These are phyloP conservation scores for Ifrita kowaldi DNA, from an alignment of 2,113 vertebrate genomes.

Conservation along the genomic window DNA sequence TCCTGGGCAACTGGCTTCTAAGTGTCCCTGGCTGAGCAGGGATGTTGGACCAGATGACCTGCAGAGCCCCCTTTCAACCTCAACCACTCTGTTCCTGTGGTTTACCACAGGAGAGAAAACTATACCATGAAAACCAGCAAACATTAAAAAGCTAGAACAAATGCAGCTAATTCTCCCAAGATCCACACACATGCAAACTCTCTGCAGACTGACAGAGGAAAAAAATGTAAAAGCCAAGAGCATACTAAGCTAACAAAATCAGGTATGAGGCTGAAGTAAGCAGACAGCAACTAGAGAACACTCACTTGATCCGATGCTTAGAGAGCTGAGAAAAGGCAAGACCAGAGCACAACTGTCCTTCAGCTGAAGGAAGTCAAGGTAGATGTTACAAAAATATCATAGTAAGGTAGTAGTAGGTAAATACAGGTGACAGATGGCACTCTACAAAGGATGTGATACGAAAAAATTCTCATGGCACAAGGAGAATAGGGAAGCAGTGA, in stretches of 20 bases:
- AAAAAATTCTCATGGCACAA: background rate
- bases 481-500: background rate
- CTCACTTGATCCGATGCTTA: background rate
- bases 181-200: background rate
- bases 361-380: background rate
- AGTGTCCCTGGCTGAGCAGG: background rate
- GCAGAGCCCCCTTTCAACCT: background rate
- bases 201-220: background rate
- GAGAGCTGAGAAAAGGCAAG: background rate
- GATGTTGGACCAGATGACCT: background rate
- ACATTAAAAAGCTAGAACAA: background rate
- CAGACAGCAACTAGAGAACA: background rate
- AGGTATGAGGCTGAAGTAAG: background rate
- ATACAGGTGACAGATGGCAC: background rate
- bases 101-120: background rate
- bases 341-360: background rate
- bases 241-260: background rate
- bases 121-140: background rate
- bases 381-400: background rate
- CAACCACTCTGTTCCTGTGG: background rate
- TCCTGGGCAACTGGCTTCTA: accelerated
- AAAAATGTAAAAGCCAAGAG: background rate
- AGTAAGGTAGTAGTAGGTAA: background rate
- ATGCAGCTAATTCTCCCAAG: background rate
- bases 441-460: background rate